Conservation (phyloP, 2,113 vertebrate genomes). For the Brachionichthys hirsutus region DNA sequence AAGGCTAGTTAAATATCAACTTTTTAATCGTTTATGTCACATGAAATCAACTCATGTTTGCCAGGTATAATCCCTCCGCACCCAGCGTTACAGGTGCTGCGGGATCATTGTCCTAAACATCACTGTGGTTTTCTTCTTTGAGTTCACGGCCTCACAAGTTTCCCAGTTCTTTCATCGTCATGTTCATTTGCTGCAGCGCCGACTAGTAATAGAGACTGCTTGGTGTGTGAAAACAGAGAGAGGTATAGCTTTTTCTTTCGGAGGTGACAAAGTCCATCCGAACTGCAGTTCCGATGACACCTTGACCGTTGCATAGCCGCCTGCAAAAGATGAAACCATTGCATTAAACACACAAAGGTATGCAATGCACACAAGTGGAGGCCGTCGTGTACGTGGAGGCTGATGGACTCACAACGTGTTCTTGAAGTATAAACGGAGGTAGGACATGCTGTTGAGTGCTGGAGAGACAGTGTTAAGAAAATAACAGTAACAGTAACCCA, state of each 20-base stretch:
- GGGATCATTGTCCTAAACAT: no score
- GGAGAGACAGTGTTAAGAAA: background rate
- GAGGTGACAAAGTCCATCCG: slow-evolving; percentile 60
- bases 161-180: slow-evolving; percentile 5
- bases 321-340: slow-evolving; percentile 41
- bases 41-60: background rate
- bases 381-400: background rate
- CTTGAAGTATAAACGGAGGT: no score
- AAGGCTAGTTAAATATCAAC: background rate
- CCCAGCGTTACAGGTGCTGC: background rate
- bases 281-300: slow-evolving; percentile 37
- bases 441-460: no score
- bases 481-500: background rate
- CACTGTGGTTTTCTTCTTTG: background rate
- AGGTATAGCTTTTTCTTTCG: slow-evolving; percentile 42
- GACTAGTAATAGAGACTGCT: slow-evolving; percentile 51
- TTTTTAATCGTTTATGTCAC: background rate
- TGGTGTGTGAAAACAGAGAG: slow-evolving; percentile 28
- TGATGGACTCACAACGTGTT: background rate
- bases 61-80: background rate
- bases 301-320: slow-evolving; percentile 48
- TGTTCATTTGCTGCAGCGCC: slow-evolving; percentile 42
- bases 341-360: slow-evolving; percentile 13
- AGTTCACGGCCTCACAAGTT: background rate
- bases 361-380: background rate